phyloP scores from a whole-genome alignment of 1,140 invertebrate genomes.

The Drosophila parvula region DNA sequence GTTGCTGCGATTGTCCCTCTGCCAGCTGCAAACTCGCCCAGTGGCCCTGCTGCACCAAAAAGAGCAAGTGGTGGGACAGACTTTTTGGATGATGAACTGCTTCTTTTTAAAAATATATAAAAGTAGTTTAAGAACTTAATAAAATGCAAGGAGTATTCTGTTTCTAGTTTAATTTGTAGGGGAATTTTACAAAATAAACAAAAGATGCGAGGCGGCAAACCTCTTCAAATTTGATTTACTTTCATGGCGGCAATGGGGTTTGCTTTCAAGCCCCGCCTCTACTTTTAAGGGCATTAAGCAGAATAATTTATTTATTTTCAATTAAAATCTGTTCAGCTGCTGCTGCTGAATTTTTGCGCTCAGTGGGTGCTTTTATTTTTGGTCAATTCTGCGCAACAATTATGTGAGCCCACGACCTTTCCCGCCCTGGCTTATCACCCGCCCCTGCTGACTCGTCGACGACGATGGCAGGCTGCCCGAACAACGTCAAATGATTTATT shows the following conservation, averaged over 20 bases:
- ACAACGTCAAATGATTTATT: slow-evolving; percentile 76
- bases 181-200: not conserved
- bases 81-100: not conserved
- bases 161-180: not conserved
- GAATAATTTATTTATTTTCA: slow-evolving; percentile 57
- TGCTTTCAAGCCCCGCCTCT: not conserved
- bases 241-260: slow-evolving; percentile 3
- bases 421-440: not conserved
- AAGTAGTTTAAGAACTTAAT: too few relatives aligned
- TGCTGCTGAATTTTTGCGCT: slow-evolving; percentile 9
- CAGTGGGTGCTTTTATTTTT: slow-evolving; percentile 47
- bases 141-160: not conserved
- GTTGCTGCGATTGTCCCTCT: slow-evolving; percentile 25
- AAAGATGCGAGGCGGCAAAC: not conserved
- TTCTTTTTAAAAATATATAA: too few relatives aligned
- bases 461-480: slow-evolving; percentile 35
- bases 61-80: slow-evolving; percentile 18
- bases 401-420: slow-evolving; percentile 56
- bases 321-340: slow-evolving; percentile 43
- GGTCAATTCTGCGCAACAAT: slow-evolving; percentile 66
- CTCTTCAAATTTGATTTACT: slow-evolving; percentile 1
- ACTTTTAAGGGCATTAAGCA: slow-evolving; percentile 30
- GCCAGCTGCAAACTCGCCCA: slow-evolving; percentile 2
- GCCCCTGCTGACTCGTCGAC: not conserved
- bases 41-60: slow-evolving; percentile 29